phyloP scores from a whole-genome alignment of 2,888 invertebrate genomes.

The Ephialtes manifestator region DNA sequence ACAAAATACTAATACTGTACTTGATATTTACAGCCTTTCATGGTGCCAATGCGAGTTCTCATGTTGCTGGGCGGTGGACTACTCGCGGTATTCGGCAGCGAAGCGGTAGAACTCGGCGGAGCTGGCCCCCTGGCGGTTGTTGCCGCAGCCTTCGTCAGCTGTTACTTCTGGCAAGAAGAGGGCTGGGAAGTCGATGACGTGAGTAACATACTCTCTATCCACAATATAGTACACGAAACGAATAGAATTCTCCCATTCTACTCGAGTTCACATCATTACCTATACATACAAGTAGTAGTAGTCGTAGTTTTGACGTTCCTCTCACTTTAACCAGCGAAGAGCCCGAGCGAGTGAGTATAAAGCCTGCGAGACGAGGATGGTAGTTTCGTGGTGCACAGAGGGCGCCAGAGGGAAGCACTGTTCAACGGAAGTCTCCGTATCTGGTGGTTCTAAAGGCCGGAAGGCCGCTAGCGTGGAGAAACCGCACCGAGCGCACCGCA shows the following conservation, averaged over 20 bases:
- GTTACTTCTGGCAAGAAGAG: slow-evolving; percentile 93
- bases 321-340: background rate
- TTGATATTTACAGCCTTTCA: slow-evolving; percentile 88
- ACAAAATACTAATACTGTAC: background rate
- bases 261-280: slow-evolving; percentile 2
- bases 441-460: slow-evolving; percentile 63
- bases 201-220: slow-evolving; percentile 75
- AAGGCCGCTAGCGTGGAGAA: slow-evolving; percentile 47
- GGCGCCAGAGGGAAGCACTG: slow-evolving; percentile 9
- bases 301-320: slow-evolving; percentile 6
- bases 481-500: slow-evolving; percentile 10
- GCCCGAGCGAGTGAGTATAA: background rate
- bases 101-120: slow-evolving; percentile 90
- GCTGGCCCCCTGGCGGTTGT: slow-evolving; percentile 94
- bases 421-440: slow-evolving; percentile 59
- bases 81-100: slow-evolving; percentile 95
- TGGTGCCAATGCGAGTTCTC: slow-evolving; percentile 92
- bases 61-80: slow-evolving; percentile 94
- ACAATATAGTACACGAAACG: slow-evolving; percentile 10
- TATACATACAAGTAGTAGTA: background rate
- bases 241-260: background rate
- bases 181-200: slow-evolving; percentile 95
- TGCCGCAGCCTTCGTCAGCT: slow-evolving; percentile 93
- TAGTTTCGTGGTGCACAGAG: slow-evolving; percentile 6
- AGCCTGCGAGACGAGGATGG: slow-evolving; percentile 9